Evolutionary conservation across 2,888 invertebrate genomes (phyloP).

Genomic region (Plagiodera versicolora): DNA sequence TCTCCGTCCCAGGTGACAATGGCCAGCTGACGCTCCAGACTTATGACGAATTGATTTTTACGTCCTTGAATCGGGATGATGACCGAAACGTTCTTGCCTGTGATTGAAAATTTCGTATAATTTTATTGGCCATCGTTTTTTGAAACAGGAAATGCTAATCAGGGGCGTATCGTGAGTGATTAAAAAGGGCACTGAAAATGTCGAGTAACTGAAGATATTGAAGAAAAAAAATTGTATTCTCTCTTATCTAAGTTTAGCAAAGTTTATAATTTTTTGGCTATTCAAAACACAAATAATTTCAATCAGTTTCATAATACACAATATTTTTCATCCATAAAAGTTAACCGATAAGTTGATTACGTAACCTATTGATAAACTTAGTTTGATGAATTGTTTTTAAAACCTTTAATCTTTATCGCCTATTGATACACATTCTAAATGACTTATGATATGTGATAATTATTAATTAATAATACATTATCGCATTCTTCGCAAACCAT

Average conservation of each 20-base stretch:
- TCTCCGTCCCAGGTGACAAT: constrained; percentile 70
- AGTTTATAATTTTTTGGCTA: neutral
- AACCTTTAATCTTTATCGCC: neutral
- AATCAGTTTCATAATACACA: constrained; percentile 4
- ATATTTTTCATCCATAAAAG: constrained; percentile 29
- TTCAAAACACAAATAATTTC: neutral
- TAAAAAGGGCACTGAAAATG: no score
- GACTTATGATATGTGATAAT: neutral
- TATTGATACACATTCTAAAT: neutral
- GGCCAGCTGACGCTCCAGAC: constrained; percentile 61
- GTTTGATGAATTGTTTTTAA: neutral
- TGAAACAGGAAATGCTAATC: no score
- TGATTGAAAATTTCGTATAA: neutral
- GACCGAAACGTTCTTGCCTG: constrained; percentile 52
- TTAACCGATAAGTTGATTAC: neutral
- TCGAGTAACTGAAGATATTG: no score
- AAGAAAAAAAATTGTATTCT: no score
- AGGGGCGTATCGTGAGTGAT: no score
- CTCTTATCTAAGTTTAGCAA: no score
- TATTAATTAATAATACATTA: neutral
- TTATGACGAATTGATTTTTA: constrained; percentile 65
- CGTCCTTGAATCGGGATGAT: constrained; percentile 57
- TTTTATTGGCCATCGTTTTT: no score
- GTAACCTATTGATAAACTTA: neutral
- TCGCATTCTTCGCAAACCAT: neutral